A percentile compares a stretch with the other conserved stretches of the same genome.
Conservation (phyloP, 2,797 vertebrate species). For the Parotocinclus haroldoi region DNA sequence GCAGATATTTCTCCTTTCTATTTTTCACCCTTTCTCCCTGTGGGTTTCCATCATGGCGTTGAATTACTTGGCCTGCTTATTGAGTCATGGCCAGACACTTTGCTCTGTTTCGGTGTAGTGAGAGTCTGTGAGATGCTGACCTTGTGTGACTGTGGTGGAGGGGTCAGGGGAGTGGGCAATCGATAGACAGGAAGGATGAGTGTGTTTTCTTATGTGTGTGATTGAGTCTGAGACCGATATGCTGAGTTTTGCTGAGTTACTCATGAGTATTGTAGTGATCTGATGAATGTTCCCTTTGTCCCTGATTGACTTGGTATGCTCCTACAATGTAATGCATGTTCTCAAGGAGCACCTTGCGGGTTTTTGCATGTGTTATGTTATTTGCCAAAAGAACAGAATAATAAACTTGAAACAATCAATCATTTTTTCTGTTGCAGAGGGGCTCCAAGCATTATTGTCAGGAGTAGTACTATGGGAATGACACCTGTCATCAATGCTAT, state of each 20-base stretch:
- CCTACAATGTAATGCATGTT: too few species aligned
- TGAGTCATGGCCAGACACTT: constrained; percentile 30
- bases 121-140: constrained; percentile 29
- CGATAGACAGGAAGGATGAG: constrained; percentile 23
- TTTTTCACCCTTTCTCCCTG: constrained; percentile 18
- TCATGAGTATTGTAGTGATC: too few species aligned
- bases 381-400: too few species aligned
- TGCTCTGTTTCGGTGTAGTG: constrained; percentile 28
- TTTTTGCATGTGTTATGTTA: too few species aligned
- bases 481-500: too few species aligned
- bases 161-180: constrained; percentile 24
- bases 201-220: constrained; percentile 6
- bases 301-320: too few species aligned
- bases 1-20: constrained; percentile 26
- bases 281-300: too few species aligned
- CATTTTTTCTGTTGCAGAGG: too few species aligned
- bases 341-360: too few species aligned
- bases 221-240: background rate
- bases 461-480: too few species aligned
- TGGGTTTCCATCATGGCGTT: constrained; percentile 8
- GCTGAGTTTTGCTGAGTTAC: background rate
- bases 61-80: constrained; percentile 38
- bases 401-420: too few species aligned
- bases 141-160: constrained; percentile 28
- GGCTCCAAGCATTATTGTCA: too few species aligned